Evolutionary conservation across 2,113 vertebrate genomes (phyloP).

Genomic region (Anoura caudifer): DNA sequence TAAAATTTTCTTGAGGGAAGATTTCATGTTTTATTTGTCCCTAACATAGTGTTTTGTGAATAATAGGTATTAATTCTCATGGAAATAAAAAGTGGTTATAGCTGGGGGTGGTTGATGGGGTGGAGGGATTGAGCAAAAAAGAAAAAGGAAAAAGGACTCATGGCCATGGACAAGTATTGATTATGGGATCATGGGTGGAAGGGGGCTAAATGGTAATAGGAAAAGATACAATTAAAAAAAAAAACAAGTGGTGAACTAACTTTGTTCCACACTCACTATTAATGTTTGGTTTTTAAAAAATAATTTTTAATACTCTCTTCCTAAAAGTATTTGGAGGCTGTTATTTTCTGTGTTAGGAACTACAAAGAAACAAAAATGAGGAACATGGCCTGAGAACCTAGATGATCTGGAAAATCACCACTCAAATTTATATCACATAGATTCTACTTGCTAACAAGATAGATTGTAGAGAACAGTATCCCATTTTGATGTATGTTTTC

Average conservation of each 20-base stretch:
- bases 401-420: background rate
- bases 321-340: background rate
- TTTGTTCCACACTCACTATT: background rate
- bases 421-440: background rate
- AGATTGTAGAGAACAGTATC: background rate
- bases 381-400: background rate
- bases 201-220: no score
- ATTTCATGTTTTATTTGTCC: background rate
- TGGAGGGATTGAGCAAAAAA: no score
- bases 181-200: no score
- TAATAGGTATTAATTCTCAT: background rate
- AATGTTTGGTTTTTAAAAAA: background rate
- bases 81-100: no score
- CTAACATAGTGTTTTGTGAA: background rate
- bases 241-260: background rate
- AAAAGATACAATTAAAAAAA: no score
- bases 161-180: no score
- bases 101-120: no score
- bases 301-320: background rate
- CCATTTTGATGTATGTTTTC: constrained; percentile 21
- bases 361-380: background rate
- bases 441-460: background rate
- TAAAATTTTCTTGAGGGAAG: background rate
- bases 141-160: no score
- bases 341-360: background rate